These are phyloP conservation scores for Novumbra hubbsi DNA, from an alignment of 2,797 vertebrate species.

Conservation along the genomic window DNA sequence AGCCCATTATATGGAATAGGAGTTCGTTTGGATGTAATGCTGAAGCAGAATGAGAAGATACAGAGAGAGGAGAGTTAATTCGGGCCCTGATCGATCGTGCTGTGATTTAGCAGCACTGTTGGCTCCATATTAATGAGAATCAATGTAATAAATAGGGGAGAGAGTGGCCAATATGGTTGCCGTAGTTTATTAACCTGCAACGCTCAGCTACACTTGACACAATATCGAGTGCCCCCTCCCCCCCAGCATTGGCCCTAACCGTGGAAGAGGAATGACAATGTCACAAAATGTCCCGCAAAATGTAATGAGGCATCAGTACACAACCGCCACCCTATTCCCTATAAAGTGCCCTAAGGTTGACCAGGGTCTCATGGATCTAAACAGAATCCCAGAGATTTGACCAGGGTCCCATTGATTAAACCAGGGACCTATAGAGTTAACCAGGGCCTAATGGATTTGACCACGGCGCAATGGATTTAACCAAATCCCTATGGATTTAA, in stretches of 20 bases:
- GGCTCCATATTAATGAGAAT: conserved; percentile 62
- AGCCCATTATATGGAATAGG: neutral
- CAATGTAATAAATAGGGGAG: conserved; percentile 59
- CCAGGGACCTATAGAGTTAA: too few relatives aligned
- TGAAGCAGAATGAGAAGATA: neutral
- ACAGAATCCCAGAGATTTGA: too few relatives aligned
- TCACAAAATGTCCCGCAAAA: neutral
- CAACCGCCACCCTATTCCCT: too few relatives aligned
- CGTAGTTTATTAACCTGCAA: conserved; percentile 50
- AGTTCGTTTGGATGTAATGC: neutral
- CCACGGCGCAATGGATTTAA: too few relatives aligned
- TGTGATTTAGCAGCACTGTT: conserved; percentile 58
- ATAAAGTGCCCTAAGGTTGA: too few relatives aligned
- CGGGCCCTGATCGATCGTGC: conserved; percentile 55
- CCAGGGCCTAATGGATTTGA: too few relatives aligned
- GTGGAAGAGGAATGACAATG: conserved; percentile 15
- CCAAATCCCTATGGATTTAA: too few relatives aligned
- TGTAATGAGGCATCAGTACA: too few relatives aligned
- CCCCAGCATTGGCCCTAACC: neutral
- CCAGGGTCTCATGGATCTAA: too few relatives aligned
- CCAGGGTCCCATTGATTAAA: too few relatives aligned
- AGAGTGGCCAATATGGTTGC: conserved; percentile 40
- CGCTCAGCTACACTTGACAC: conserved; percentile 23
- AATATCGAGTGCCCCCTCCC: neutral
- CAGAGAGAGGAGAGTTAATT: conserved; percentile 47